A percentile compares a stretch with the other conserved stretches of the same genome.
Conservation (phyloP, 2,888 invertebrate species). For the Rhabditoides inermis region DNA sequence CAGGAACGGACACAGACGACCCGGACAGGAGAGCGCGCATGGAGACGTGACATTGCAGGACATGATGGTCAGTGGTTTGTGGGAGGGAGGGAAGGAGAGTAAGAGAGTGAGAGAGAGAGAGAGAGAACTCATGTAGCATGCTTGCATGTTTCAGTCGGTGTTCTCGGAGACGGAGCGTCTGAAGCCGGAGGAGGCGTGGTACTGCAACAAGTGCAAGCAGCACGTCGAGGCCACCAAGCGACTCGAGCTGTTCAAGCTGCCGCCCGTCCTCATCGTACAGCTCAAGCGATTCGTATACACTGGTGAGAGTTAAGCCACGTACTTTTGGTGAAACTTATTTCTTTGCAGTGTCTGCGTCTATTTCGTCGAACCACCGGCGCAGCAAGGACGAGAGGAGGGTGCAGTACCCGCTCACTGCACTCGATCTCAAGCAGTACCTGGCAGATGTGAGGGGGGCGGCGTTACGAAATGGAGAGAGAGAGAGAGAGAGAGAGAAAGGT, state of each 20-base stretch:
- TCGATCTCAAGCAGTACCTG: conserved; percentile 34
- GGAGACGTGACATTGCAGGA: neutral
- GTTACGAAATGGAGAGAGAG: neutral
- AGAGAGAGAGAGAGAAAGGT: no score
- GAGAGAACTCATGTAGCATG: neutral
- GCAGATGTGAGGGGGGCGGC: no score
- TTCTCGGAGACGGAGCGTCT: conserved; percentile 59
- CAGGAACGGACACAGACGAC: neutral
- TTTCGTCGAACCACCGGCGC: conserved; percentile 26
- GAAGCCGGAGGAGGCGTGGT: conserved; percentile 57
- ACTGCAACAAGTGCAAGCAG: conserved; percentile 30
- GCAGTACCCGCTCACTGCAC: conserved; percentile 42
- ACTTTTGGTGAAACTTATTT: neutral
- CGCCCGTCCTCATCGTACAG: conserved; percentile 53
- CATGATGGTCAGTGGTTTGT: neutral
- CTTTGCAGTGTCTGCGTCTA: conserved; percentile 11
- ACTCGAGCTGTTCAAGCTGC: conserved; percentile 52
- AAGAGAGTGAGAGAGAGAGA: neutral
- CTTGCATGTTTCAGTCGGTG: conserved; percentile 34
- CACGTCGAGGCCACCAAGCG: conserved; percentile 53
- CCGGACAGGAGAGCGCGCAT: neutral
- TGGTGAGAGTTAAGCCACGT: conserved; percentile 14
- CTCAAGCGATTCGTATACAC: conserved; percentile 54
- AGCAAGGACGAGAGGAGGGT: conserved; percentile 37
- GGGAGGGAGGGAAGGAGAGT: neutral